Evolutionary conservation across 2,797 vertebrate genomes (phyloP).

Genomic region (Pangasius sanitwongsei): DNA sequence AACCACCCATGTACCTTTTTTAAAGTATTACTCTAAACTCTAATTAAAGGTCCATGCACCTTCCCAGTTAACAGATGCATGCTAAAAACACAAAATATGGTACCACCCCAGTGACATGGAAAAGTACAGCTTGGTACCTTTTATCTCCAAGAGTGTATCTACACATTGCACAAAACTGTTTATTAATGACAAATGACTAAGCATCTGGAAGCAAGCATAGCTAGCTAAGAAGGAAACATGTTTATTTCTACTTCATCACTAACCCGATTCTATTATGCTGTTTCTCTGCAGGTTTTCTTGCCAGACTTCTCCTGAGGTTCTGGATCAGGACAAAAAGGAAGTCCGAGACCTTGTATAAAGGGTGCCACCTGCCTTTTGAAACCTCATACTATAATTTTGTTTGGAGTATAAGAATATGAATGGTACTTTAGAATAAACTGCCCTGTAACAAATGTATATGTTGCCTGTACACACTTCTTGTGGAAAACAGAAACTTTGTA

Average conservation of each 20-base stretch:
- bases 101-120: neutral
- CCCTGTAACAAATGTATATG: neutral
- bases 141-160: neutral
- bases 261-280: neutral
- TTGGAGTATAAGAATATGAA: neutral
- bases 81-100: neutral
- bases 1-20: neutral
- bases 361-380: neutral
- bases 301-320: constrained; percentile 28
- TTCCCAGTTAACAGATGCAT: neutral
- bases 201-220: neutral
- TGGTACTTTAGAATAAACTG: neutral
- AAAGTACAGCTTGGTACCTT: neutral
- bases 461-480: neutral
- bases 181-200: neutral
- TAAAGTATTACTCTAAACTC: neutral
- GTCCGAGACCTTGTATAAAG: constrained; percentile 51
- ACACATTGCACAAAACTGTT: neutral
- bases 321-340: constrained; percentile 50
- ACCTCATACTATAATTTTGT: neutral
- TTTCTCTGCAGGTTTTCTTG: constrained; percentile 38
- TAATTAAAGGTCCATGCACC: neutral
- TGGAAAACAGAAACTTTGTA: neutral
- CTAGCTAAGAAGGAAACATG: no score
- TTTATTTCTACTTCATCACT: neutral